These are phyloP conservation scores for Papilio aristodemus DNA, from an alignment of 1,140 invertebrate genomes.

Conservation along the genomic window DNA sequence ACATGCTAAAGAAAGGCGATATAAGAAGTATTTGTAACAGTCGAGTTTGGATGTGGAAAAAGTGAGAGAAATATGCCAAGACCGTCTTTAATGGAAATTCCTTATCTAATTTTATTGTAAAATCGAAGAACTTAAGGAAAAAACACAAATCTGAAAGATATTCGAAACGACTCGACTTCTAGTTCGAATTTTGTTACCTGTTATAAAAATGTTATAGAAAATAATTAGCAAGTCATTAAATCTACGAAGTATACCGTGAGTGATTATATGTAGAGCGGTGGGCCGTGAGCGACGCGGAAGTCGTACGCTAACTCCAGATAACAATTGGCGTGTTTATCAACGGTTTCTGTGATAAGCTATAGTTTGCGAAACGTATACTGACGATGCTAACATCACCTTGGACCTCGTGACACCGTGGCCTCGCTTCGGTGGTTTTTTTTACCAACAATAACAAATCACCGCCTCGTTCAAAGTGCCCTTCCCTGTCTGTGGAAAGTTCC, in stretches of 20 bases:
- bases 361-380: conserved; percentile 57
- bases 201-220: conserved; percentile 1
- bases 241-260: conserved; percentile 11
- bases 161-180: too few species aligned
- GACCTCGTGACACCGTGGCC: conserved; percentile 34
- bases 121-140: too few species aligned
- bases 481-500: conserved; percentile 4
- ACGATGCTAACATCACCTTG: conserved; percentile 36
- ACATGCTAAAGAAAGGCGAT: too few species aligned
- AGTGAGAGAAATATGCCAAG: too few species aligned
- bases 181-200: not conserved
- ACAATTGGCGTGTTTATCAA: conserved; percentile 77
- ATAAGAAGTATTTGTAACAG: too few species aligned
- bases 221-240: conserved; percentile 35
- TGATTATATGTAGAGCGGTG: conserved; percentile 42
- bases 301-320: conserved; percentile 65
- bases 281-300: conserved; percentile 70
- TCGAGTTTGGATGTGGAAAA: too few species aligned
- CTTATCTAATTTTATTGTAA: too few species aligned
- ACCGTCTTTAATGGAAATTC: too few species aligned
- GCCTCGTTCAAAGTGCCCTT: not conserved
- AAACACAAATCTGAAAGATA: too few species aligned
- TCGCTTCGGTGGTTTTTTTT: conserved; percentile 29
- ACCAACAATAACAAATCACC: not conserved
- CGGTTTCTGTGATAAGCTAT: conserved; percentile 62